Conservation (phyloP, 2,888 invertebrate species). For the Campaea margaritaria region DNA sequence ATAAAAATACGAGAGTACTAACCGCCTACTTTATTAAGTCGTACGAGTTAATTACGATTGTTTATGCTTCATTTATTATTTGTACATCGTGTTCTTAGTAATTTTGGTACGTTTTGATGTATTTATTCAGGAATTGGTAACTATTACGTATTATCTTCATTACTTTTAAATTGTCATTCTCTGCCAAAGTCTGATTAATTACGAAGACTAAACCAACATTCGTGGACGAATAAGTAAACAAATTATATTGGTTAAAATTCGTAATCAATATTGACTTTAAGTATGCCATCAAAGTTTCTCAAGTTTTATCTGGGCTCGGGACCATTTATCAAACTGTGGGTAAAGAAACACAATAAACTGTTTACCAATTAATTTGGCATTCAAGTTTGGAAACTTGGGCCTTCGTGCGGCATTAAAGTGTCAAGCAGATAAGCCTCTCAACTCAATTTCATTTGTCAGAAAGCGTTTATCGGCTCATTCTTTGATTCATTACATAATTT, state of each 20-base stretch:
- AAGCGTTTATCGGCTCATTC: constrained; percentile 7
- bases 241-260: constrained; percentile 42
- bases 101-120: too few relatives aligned
- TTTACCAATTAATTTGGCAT: constrained; percentile 37
- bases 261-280: constrained; percentile 51
- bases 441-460: constrained; percentile 8
- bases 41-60: constrained; percentile 13
- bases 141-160: constrained; percentile 31
- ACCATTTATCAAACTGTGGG: constrained; percentile 53
- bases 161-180: constrained; percentile 29
- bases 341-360: constrained; percentile 51
- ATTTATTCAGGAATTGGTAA: too few relatives aligned
- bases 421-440: constrained; percentile 32
- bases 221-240: constrained; percentile 24
- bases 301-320: constrained; percentile 49
- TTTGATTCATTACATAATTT: constrained; percentile 34
- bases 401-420: constrained; percentile 35
- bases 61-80: too few relatives aligned
- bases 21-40: constrained; percentile 63
- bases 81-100: too few relatives aligned
- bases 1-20: constrained; percentile 71
- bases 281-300: constrained; percentile 44
- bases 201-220: constrained; percentile 24
- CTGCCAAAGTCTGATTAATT: constrained; percentile 13
- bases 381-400: constrained; percentile 24